Percentiles rank a stretch among this genome's conserved stretches.
phyloP scores from a whole-genome alignment of 2,797 vertebrate species.

The Perodicticus potto region DNA sequence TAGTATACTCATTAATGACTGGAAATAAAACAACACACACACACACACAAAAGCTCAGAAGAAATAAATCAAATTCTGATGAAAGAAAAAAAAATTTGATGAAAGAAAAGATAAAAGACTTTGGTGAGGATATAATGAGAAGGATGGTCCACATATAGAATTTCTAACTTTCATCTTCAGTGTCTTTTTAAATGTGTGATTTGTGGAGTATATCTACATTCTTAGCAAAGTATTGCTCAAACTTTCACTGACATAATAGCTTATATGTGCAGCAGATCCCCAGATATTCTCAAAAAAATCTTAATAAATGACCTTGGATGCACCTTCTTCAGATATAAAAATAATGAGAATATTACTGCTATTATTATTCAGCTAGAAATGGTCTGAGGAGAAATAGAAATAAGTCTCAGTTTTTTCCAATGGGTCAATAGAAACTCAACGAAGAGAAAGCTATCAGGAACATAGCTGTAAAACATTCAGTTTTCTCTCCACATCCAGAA shows the following conservation, averaged over 20 bases:
- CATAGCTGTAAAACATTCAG: conserved; percentile 18
- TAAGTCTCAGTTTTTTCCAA: neutral
- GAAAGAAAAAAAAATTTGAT: conserved; percentile 24
- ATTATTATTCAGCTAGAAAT: neutral
- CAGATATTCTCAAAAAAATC: conserved; percentile 26
- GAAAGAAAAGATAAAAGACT: neutral
- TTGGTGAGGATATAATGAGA: neutral
- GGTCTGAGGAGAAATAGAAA: neutral
- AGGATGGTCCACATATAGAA: neutral
- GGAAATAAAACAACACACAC: conserved; percentile 45
- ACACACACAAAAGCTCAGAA: neutral
- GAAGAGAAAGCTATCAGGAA: neutral
- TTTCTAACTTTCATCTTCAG: neutral
- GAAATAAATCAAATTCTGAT: conserved; percentile 32
- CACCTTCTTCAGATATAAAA: neutral
- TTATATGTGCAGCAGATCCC: neutral
- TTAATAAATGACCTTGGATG: neutral
- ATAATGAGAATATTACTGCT: neutral
- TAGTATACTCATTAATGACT: conserved; percentile 63
- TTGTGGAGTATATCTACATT: neutral
- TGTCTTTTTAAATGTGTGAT: neutral
- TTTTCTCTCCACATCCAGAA: neutral
- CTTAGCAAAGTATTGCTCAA: neutral
- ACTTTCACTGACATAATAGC: neutral
- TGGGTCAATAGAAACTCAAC: neutral